A percentile compares a stretch with the other conserved stretches of the same genome.
phyloP scores from a whole-genome alignment of 2,113 vertebrate species.

The Calyptomena viridis region DNA sequence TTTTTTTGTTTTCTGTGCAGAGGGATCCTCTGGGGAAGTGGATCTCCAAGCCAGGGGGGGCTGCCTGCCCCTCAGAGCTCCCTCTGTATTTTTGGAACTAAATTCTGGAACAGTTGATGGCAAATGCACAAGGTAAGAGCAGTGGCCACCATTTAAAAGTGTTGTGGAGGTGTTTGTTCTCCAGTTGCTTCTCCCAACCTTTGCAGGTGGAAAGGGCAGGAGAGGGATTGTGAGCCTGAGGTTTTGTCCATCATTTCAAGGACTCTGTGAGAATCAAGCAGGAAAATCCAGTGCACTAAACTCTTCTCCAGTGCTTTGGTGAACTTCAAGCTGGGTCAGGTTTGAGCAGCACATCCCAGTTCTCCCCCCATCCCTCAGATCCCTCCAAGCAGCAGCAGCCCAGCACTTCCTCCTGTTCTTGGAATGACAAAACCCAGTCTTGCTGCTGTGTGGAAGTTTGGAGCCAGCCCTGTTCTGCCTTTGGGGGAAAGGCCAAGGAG shows the following conservation, averaged over 20 bases:
- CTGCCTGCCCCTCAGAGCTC: conserved; percentile 16
- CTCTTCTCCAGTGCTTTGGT: too few relatives aligned
- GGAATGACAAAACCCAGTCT: not conserved
- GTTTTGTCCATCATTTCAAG: not conserved
- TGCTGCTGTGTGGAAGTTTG: not conserved
- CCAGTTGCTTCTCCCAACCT: not conserved
- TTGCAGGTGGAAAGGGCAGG: not conserved
- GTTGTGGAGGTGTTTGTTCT: not conserved
- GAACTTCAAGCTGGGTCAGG: not conserved
- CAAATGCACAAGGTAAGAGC: conserved; percentile 25
- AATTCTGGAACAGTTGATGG: conserved; percentile 56
- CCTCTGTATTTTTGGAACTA: conserved; percentile 55
- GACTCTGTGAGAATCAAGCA: not conserved
- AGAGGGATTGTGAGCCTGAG: not conserved
- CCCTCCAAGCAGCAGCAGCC: not conserved
- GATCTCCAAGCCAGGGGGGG: not conserved
- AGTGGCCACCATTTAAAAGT: not conserved
- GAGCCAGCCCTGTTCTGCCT: not conserved
- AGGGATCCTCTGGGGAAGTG: conserved; percentile 9
- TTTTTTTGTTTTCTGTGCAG: conserved; percentile 9
- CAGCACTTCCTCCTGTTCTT: not conserved
- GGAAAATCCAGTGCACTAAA: not conserved
- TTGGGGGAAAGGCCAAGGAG: not conserved
- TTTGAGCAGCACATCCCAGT: not conserved
- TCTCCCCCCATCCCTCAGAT: not conserved